Conservation (phyloP, 2,888 invertebrate species). For the Campopleginae sp. region DNA sequence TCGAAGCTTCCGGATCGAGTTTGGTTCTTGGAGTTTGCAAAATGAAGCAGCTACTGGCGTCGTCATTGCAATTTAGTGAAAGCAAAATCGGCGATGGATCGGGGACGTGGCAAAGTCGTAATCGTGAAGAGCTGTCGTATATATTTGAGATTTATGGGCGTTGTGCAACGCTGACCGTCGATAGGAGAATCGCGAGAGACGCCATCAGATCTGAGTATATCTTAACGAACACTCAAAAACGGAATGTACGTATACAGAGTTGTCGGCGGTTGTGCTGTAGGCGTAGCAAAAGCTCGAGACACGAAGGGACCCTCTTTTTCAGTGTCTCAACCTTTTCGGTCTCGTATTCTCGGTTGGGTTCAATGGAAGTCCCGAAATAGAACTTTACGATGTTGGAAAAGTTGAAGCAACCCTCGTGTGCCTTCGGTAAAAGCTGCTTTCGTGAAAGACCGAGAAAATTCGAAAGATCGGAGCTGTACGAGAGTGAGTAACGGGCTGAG, state of each 20-base stretch:
- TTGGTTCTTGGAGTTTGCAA: neutral
- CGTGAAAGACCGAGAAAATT: conserved; percentile 10
- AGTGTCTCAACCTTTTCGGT: conserved; percentile 22
- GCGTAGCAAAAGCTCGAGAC: conserved; percentile 12
- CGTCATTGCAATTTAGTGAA: conserved; percentile 1
- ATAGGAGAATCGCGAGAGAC: conserved; percentile 46
- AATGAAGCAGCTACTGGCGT: neutral
- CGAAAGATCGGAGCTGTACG: conserved; percentile 12
- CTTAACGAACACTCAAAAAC: neutral
- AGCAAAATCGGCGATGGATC: neutral
- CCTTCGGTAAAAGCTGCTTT: conserved; percentile 52
- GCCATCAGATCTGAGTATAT: conserved; percentile 26
- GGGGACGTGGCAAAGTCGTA: conserved; percentile 7
- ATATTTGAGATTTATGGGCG: conserved; percentile 47
- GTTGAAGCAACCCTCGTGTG: conserved; percentile 46
- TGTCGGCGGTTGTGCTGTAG: neutral
- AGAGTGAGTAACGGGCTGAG: conserved; percentile 44
- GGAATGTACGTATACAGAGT: neutral
- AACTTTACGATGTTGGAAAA: conserved; percentile 69
- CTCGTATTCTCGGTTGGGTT: conserved; percentile 58
- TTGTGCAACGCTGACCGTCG: conserved; percentile 10
- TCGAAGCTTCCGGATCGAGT: neutral
- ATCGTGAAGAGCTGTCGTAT: neutral
- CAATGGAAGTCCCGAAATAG: conserved; percentile 70
- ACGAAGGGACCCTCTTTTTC: conserved; percentile 7